Conservation (phyloP, 2,113 vertebrate genomes). For the Brienomyrus brachyistius region DNA sequence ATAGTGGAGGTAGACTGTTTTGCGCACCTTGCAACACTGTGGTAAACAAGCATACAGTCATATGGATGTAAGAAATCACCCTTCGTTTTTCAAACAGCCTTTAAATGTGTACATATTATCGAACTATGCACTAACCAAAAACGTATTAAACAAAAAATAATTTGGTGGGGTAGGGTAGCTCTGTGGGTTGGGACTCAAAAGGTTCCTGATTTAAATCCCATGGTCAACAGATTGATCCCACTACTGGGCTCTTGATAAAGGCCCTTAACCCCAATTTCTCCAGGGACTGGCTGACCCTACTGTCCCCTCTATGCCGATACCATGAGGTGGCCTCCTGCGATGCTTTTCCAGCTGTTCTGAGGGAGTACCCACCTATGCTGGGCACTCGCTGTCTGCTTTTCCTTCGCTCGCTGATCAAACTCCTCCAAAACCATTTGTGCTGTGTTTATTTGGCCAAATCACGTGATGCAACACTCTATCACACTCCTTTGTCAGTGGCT, state of each 20-base stretch:
- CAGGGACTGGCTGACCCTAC: not conserved
- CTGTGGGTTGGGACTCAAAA: too few species aligned
- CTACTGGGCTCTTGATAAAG: not conserved
- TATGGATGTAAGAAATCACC: not conserved
- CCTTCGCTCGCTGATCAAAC: not conserved
- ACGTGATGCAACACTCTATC: too few species aligned
- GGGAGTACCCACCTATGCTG: not conserved
- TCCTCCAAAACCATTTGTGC: not conserved
- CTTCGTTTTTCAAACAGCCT: not conserved
- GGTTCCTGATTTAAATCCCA: not conserved
- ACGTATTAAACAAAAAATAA: not conserved
- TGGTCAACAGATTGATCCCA: not conserved
- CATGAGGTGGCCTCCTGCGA: not conserved
- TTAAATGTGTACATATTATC: not conserved
- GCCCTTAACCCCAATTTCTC: not conserved
- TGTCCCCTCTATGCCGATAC: not conserved
- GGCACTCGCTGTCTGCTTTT: not conserved
- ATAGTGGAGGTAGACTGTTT: not conserved
- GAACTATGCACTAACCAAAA: not conserved
- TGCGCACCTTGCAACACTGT: not conserved
- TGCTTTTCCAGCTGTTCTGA: not conserved
- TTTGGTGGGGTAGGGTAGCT: not conserved
- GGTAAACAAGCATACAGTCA: not conserved
- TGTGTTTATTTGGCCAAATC: too few species aligned
- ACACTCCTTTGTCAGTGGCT: too few species aligned